Percentiles rank a stretch among this genome's conserved stretches.
Conservation (phyloP, 2,797 vertebrate species). For the Sphenopsis melanotis region DNA sequence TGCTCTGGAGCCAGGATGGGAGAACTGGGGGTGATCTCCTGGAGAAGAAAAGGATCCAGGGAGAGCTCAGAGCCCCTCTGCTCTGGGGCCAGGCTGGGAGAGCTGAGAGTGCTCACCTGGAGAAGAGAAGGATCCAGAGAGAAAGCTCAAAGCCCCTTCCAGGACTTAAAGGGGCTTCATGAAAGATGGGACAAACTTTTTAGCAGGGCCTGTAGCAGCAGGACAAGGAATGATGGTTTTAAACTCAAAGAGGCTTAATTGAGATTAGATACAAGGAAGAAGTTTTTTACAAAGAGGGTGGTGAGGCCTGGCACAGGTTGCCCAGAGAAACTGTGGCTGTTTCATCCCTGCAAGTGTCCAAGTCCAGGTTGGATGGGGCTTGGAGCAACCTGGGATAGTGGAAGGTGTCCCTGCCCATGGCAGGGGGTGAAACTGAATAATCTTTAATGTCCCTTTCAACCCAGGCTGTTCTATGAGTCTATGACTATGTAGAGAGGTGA, state of each 20-base stretch:
- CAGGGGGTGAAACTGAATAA: not conserved
- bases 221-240: not conserved
- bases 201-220: not conserved
- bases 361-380: rapidly evolving
- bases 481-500: not conserved
- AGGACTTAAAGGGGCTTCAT: not conserved
- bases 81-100: not conserved
- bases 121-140: not conserved
- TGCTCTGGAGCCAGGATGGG: not conserved
- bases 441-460: not conserved
- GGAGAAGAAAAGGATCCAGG: not conserved
- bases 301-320: not conserved
- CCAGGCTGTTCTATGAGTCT: not conserved
- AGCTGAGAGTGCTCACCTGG: not conserved
- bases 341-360: not conserved
- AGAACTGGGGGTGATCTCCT: not conserved
- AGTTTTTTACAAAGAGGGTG: not conserved
- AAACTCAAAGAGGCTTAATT: not conserved
- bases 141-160: not conserved
- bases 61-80: not conserved
- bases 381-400: not conserved
- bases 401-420: not conserved
- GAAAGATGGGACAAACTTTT: not conserved
- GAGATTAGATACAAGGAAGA: not conserved
- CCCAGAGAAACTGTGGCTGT: not conserved